These are phyloP conservation scores for Actinia equina DNA, from an alignment of 64 coral and sea anemone genomes.

Conservation along the genomic window DNA sequence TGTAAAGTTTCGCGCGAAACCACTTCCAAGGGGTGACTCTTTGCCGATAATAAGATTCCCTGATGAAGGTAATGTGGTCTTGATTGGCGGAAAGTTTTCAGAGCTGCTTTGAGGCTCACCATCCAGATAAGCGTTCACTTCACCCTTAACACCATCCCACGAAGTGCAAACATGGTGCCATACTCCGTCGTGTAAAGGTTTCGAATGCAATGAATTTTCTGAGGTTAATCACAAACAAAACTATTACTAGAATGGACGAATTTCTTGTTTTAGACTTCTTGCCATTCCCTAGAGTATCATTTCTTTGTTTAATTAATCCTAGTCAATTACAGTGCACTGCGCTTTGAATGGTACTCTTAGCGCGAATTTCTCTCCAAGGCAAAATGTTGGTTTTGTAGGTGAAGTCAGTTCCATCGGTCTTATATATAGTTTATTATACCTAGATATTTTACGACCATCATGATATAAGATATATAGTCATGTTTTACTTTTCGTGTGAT, in stretches of 20 bases:
- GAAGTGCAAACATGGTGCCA: background rate
- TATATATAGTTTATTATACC: too few species aligned
- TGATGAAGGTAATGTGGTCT: background rate
- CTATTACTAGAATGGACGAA: background rate
- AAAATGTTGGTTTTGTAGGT: too few species aligned
- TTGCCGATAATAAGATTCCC: background rate
- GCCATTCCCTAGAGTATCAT: too few species aligned
- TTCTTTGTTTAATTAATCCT: too few species aligned
- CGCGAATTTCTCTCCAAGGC: too few species aligned
- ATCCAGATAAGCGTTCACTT: background rate
- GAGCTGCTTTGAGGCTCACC: background rate
- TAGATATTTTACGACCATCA: too few species aligned
- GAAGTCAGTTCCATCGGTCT: too few species aligned
- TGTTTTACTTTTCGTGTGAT: too few species aligned
- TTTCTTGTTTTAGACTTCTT: too few species aligned
- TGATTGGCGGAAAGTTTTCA: background rate
- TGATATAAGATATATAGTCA: too few species aligned
- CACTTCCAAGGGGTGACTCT: background rate
- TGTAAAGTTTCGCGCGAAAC: background rate
- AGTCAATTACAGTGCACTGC: too few species aligned
- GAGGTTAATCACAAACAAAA: background rate
- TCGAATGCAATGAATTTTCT: background rate
- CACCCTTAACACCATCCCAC: background rate
- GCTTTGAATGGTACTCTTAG: too few species aligned
- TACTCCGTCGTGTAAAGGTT: conserved; percentile 2